A percentile compares a stretch with the other conserved stretches of the same genome.
Conservation (phyloP, 2,797 vertebrate species). For the Sebastolobus altivelis region DNA sequence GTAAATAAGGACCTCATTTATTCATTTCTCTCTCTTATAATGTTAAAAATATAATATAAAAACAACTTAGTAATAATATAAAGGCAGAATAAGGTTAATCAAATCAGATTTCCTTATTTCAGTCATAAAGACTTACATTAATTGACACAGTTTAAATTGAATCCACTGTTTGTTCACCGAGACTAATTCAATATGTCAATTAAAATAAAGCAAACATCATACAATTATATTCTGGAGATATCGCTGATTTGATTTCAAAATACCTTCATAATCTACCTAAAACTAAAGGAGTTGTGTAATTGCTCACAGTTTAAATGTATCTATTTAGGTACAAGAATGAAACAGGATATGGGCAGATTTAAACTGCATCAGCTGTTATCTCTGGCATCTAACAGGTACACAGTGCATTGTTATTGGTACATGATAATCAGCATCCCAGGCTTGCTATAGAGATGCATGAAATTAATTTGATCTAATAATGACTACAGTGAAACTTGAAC, state of each 20-base stretch:
- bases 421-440: conserved; percentile 61
- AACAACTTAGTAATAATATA: neutral
- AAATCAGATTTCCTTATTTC: neutral
- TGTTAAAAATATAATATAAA: neutral
- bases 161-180: neutral
- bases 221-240: neutral
- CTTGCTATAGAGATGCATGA: conserved; percentile 54
- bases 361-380: conserved; percentile 8
- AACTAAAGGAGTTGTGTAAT: neutral
- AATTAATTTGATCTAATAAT: conserved; percentile 80
- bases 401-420: conserved; percentile 67
- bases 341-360: conserved; percentile 18
- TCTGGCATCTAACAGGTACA: conserved; percentile 55
- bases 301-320: neutral
- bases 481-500: conserved; percentile 73
- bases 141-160: neutral
- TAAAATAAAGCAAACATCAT: neutral
- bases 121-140: neutral
- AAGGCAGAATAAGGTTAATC: too few relatives aligned
- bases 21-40: neutral
- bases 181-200: neutral
- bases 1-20: neutral
- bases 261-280: neutral
- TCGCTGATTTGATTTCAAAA: neutral
- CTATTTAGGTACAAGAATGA: conserved; percentile 12